Evolutionary conservation across 2,797 vertebrate genomes (phyloP), one percentile per base, ranked within the genome.

Genomic region (Hylomyscus alleni): DNA sequence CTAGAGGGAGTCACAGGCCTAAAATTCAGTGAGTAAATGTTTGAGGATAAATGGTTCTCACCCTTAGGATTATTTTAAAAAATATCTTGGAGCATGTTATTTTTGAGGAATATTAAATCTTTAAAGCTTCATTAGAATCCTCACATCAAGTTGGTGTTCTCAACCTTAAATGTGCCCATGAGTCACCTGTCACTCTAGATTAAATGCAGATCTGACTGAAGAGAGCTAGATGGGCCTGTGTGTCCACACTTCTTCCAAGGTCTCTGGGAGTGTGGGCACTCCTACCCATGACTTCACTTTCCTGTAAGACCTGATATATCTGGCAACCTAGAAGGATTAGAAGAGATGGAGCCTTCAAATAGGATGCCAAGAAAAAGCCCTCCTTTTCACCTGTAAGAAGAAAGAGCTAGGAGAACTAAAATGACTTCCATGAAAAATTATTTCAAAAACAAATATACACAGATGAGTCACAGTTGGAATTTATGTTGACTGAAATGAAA

Each of bases 161-260:
- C 31, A 67, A 67, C 13, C 65, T 67, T 67, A 34, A 34, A 34
- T 34, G 65, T 34, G 5, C 5, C 14, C 65, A 14, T 15, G 65
- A 67, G 29, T 31, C 65, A 65, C 29, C 62, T 65, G 26, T 31
- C 12, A 6, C 65, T 67, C 62, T 34, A 67, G 65, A 91, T 91
- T 83, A 89, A 95, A 82, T 67, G 31, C 22, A 73, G 56, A 84
- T 81, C 93, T 72, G 40, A 44, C 69, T 82, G 37, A 40, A 76
- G 31, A 73, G 65, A 13, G 44, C 73, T 56, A 19, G 34, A 37
- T 69, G 3, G 29, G 58, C 67, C 87, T 77, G 29, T 26, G 29
- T 52, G 2, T 86, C 89, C 90, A 62, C 31, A 81, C 94, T 91
- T 93, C 85, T 89, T n/a, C 44, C n/a, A 31, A 44, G 19, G 19